A percentile compares a stretch with the other conserved stretches of the same genome.
Evolutionary conservation across 1,140 invertebrate species (phyloP).

Genomic region (Calycopis cecrops): DNA sequence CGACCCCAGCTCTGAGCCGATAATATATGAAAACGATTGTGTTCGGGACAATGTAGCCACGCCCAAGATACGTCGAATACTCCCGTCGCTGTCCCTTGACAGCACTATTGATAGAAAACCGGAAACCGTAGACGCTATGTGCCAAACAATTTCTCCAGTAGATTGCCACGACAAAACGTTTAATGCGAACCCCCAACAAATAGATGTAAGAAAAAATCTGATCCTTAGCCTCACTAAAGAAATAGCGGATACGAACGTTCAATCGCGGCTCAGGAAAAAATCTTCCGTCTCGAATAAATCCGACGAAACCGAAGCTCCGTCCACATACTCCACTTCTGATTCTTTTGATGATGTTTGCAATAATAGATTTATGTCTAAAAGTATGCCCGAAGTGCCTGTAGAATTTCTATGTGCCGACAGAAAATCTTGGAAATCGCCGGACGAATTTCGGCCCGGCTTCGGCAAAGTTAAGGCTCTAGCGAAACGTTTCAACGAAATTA

Average conservation of each 20-base stretch:
- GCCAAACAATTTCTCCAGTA: slow-evolving; percentile 51
- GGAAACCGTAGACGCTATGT: slow-evolving; percentile 53
- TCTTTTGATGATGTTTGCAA: slow-evolving; percentile 44
- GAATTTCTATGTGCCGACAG: slow-evolving; percentile 52
- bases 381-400: slow-evolving; percentile 23
- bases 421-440: slow-evolving; percentile 79
- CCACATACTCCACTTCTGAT: slow-evolving; percentile 53
- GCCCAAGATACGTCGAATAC: slow-evolving; percentile 57
- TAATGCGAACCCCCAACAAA: slow-evolving; percentile 7
- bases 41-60: slow-evolving; percentile 42
- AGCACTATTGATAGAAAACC: slow-evolving; percentile 45
- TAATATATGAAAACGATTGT: slow-evolving; percentile 63
- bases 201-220: slow-evolving; percentile 32
- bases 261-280: slow-evolving; percentile 48
- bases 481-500: slow-evolving; percentile 77
- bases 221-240: slow-evolving; percentile 47
- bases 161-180: slow-evolving; percentile 27
- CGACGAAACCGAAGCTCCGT: slow-evolving; percentile 50
- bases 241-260: slow-evolving; percentile 43
- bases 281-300: slow-evolving; percentile 55
- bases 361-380: slow-evolving; percentile 25
- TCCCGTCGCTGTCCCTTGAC: slow-evolving; percentile 58
- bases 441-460: slow-evolving; percentile 76
- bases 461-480: slow-evolving; percentile 79
- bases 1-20: slow-evolving; percentile 62